Percentiles rank a stretch among this genome's conserved stretches.
Evolutionary conservation across 2,797 vertebrate genomes (phyloP).

Genomic region (Gymnoscopelus microlampas): DNA sequence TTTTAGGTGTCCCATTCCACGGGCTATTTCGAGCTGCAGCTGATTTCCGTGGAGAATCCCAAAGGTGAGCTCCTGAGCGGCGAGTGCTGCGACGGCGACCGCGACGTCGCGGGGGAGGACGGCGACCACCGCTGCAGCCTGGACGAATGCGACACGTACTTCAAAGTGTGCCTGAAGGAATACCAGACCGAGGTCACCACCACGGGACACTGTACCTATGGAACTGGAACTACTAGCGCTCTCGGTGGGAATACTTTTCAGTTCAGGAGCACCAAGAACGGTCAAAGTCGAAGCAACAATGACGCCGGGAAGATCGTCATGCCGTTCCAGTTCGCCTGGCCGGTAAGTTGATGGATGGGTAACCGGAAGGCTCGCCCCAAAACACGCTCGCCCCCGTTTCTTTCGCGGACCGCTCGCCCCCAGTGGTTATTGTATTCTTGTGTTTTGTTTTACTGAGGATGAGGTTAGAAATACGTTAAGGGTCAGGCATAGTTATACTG

Average conservation of each 20-base stretch:
- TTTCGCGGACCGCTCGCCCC: too few relatives aligned
- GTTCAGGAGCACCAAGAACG: slow-evolving; percentile 79
- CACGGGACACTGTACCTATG: slow-evolving; percentile 88
- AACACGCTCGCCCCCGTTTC: too few relatives aligned
- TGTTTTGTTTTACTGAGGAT: too few relatives aligned
- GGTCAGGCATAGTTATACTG: too few relatives aligned
- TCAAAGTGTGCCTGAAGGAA: slow-evolving; percentile 94
- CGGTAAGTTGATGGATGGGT: slow-evolving; percentile 82
- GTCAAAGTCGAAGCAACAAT: slow-evolving; percentile 74
- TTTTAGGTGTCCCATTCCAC: slow-evolving; percentile 88
- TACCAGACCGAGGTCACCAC: slow-evolving; percentile 90
- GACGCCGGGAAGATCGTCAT: slow-evolving; percentile 88
- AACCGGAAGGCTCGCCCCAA: too few relatives aligned
- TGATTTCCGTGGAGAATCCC: slow-evolving; percentile 90
- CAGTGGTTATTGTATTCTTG: too few relatives aligned
- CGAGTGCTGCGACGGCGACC: slow-evolving; percentile 89
- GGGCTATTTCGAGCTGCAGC: slow-evolving; percentile 95
- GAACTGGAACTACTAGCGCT: slow-evolving; percentile 89
- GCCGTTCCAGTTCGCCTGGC: slow-evolving; percentile 94
- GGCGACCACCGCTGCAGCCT: slow-evolving; percentile 75
- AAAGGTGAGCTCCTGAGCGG: slow-evolving; percentile 89
- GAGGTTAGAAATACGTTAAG: too few relatives aligned
- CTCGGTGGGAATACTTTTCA: slow-evolving; percentile 94
- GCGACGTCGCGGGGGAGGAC: slow-evolving; percentile 70
- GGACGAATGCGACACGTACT: slow-evolving; percentile 93